phyloP scores from a whole-genome alignment of 2,113 vertebrate genomes.

The Aspiorhynchus laticeps region DNA sequence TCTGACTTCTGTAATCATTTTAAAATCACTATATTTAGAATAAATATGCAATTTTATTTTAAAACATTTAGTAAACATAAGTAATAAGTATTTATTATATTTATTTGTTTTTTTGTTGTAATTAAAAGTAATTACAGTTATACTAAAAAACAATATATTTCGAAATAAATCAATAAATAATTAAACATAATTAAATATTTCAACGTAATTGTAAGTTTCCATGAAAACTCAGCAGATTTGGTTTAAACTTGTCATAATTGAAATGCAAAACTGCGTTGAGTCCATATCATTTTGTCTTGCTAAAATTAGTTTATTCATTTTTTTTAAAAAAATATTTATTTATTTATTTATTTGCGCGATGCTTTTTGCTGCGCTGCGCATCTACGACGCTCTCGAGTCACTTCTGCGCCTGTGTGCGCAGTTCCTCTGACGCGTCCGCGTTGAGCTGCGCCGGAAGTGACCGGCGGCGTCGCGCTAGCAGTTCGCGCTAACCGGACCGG shows the following conservation, averaged over 20 bases:
- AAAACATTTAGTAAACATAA: neutral
- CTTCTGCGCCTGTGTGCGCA: neutral
- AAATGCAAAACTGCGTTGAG: neutral
- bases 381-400: neutral
- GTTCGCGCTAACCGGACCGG: conserved; percentile 21
- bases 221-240: neutral
- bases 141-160: neutral
- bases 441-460: conserved; percentile 49
- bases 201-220: neutral
- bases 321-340: neutral
- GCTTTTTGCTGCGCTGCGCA: neutral
- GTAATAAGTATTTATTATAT: neutral
- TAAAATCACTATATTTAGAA: neutral
- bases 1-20: no score
- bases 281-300: neutral
- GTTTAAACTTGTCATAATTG: neutral
- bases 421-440: neutral
- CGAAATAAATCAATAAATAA: no score
- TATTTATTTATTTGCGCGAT: neutral
- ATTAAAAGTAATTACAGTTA: neutral
- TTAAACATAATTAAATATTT: neutral
- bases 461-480: conserved; percentile 36
- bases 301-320: neutral
- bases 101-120: neutral
- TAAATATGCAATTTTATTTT: neutral